Conservation (phyloP, 2,113 vertebrate species). For the Hystrix brachyura region DNA sequence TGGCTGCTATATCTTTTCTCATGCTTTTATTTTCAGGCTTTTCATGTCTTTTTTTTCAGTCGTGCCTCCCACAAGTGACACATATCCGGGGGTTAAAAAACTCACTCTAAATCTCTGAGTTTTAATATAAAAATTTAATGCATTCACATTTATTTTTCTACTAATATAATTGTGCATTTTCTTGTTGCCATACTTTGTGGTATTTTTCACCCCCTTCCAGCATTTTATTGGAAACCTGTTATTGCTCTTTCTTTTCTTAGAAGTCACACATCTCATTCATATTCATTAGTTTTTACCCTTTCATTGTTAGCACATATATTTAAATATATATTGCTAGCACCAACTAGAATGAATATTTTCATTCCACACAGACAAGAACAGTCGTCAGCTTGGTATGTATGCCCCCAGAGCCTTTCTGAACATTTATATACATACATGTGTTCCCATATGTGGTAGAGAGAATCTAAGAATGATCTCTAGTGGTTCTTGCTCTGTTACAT, state of each 20-base stretch:
- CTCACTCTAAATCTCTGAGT: not conserved
- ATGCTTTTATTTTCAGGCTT: not conserved
- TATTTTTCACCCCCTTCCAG: not conserved
- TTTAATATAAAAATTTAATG: constrained; percentile 26
- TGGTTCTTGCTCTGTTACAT: not conserved
- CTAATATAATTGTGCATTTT: not conserved
- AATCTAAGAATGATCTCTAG: not conserved
- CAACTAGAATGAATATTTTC: not conserved
- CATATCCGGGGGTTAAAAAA: not conserved
- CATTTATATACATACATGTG: not conserved
- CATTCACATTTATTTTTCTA: not conserved
- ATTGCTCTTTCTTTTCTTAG: not conserved
- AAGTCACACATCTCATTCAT: not conserved
- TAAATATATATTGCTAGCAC: not conserved
- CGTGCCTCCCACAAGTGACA: no score
- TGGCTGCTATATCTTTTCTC: not conserved
- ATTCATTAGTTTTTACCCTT: not conserved
- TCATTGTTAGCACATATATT: not conserved
- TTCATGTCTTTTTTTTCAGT: not conserved
- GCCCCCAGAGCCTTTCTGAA: not conserved
- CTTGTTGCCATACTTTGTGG: not conserved
- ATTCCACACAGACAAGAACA: not conserved
- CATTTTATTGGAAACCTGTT: not conserved
- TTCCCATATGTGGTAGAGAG: not conserved
- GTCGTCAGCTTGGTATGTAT: not conserved